A percentile compares a stretch with the other conserved stretches of the same genome.
Conservation (phyloP, 2,113 vertebrate genomes). For the Crotophaga sulcirostris region DNA sequence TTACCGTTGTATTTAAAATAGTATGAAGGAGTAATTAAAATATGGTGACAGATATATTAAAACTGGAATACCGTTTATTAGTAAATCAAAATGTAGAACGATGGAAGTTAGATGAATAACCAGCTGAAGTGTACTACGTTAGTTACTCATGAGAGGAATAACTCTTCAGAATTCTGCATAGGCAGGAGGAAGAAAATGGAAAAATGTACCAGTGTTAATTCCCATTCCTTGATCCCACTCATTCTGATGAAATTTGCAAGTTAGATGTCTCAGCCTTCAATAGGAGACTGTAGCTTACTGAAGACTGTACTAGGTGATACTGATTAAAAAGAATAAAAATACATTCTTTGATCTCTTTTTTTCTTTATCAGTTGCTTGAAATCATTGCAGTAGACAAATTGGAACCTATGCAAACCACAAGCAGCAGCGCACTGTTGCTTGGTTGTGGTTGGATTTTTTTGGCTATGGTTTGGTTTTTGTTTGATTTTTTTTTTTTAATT, state of each 20-base stretch:
- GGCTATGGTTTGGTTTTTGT: not conserved
- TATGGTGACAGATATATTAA: not conserved
- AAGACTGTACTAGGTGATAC: not conserved
- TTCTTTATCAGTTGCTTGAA: not conserved
- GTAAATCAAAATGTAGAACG: not conserved
- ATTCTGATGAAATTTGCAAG: not conserved
- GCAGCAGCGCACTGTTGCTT: not conserved
- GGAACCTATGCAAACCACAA: not conserved
- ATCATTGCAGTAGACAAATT: not conserved
- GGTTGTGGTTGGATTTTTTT: not conserved
- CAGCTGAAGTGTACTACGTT: not conserved
- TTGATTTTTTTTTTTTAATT: not conserved
- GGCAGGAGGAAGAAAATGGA: not conserved
- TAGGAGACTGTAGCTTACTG: not conserved
- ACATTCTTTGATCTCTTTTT: not conserved
- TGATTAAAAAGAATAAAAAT: not conserved
- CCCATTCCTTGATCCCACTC: not conserved
- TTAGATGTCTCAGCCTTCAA: constrained; percentile 29
- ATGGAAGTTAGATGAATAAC: not conserved
- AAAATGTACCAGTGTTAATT: not conserved
- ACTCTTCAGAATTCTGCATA: not conserved
- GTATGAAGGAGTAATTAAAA: not conserved
- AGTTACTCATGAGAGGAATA: not conserved
- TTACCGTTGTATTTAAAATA: not conserved
- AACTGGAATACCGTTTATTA: not conserved